A percentile compares a stretch with the other conserved stretches of the same genome.
These are phyloP conservation scores for Caerostris extrusa DNA, from an alignment of 1,140 invertebrate species.

Conservation along the genomic window DNA sequence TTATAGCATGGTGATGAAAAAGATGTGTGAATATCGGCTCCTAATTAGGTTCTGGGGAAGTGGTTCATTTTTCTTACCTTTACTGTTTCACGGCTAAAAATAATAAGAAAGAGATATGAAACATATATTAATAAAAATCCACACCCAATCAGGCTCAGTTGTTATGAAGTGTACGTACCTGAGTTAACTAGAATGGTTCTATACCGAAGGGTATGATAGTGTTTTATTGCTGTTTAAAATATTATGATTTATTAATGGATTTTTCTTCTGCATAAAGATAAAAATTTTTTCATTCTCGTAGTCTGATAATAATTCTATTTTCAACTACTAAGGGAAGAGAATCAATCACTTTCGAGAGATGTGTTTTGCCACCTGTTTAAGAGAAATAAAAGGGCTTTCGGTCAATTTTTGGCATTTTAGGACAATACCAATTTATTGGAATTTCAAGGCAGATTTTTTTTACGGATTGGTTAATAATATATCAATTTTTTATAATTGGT, in stretches of 20 bases:
- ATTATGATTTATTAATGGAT: neutral
- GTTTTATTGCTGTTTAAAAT: conserved; percentile 3
- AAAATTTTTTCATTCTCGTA: neutral
- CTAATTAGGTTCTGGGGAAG: conserved; percentile 18
- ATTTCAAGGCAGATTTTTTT: neutral
- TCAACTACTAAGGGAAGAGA: neutral
- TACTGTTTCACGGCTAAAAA: conserved; percentile 23
- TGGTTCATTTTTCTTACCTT: conserved; percentile 5
- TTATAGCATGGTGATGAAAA: neutral
- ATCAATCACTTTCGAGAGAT: neutral
- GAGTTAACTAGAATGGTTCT: neutral
- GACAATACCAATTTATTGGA: neutral
- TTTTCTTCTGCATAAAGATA: neutral
- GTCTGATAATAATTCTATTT: conserved; percentile 15
- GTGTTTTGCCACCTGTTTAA: neutral
- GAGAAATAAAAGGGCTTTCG: neutral
- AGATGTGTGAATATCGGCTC: conserved; percentile 41
- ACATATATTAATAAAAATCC: conserved; percentile 46
- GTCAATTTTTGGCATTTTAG: neutral
- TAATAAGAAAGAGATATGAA: conserved; percentile 15
- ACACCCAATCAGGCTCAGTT: conserved; percentile 20
- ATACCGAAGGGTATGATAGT: neutral
- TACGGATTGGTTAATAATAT: too few species aligned
- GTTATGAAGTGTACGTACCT: neutral
- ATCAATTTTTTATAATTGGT: too few species aligned